Evolutionary conservation across 2,797 vertebrate genomes (phyloP).

Genomic region (Darevskia mixta): DNA sequence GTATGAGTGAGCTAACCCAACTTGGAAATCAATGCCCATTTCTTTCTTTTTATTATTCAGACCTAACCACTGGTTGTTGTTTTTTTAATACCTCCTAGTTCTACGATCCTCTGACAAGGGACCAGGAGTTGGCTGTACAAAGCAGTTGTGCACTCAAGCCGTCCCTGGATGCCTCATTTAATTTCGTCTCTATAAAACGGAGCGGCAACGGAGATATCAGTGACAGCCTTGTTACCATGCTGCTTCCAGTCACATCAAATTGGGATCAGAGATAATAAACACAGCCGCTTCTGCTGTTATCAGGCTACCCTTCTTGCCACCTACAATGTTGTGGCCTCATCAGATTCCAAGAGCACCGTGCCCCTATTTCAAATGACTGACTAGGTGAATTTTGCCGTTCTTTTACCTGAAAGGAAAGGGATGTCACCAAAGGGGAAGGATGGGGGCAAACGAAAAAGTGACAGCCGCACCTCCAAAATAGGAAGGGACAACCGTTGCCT

Average conservation of each 20-base stretch:
- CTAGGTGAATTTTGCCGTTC: rapidly evolving
- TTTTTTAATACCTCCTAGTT: not conserved
- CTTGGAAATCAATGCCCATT: not conserved
- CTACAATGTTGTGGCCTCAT: constrained; percentile 26
- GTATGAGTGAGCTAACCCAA: not conserved
- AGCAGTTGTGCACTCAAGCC: constrained; percentile 30
- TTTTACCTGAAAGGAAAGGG: not conserved
- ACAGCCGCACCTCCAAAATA: not conserved
- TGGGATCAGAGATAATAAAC: constrained; percentile 54
- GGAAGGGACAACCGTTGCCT: not conserved
- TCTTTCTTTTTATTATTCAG: not conserved
- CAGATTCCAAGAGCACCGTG: not conserved
- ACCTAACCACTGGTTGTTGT: not conserved
- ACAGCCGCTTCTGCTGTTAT: constrained; percentile 9
- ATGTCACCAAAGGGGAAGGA: not conserved
- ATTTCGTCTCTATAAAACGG: not conserved
- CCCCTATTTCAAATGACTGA: constrained; percentile 26
- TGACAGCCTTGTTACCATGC: constrained; percentile 24
- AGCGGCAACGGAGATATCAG: constrained; percentile 34
- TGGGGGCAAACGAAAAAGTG: not conserved
- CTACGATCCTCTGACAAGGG: constrained; percentile 10
- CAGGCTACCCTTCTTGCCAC: constrained; percentile 12
- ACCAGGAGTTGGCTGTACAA: constrained; percentile 36
- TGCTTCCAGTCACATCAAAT: constrained; percentile 32
- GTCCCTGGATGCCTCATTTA: constrained; percentile 38